Evolutionary conservation across 92 coral and sea anemone species (phyloP), one percentile per base, ranked within the genome.

Genomic region (Epizoanthus scotinus): DNA sequence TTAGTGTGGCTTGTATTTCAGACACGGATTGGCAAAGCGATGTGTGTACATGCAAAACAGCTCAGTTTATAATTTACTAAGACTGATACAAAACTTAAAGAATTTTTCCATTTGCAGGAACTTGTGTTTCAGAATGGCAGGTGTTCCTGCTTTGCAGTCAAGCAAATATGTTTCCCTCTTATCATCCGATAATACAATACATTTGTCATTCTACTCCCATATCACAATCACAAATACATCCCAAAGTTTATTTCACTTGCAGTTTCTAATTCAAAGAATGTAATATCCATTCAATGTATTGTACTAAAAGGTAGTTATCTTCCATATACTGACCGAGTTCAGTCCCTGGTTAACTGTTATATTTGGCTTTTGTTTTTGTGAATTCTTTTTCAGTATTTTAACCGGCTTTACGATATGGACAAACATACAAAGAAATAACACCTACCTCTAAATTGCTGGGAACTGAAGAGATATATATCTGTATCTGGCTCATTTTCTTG

Each of bases 401-500:
- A 24, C 8, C 19, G 40, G 3, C 40, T 27, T 71, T 47, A 24
- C 27, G 34, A 25, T 28, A 18, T 52, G 28, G 27, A 50, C 20
- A 49, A 47, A 6, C 9, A 42, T 2, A 1, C 18, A 26, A 21
- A 70, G 27, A 25, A 13, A 14, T 4, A 70, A 70, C 31, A 13
- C 78, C 52, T 44, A 71, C 78, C 61, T 52, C 27, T 12, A 53
- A 28, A 50, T 24, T 71, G 57, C 60, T 53, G 19, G 78, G 78
- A 71, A 71, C 44, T 27, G 78, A 71, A 29, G 78, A 71, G 25
- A 71, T 27, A 50, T 44, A 71, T 5, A 71, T 26, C 19, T 71
- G 78, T 26, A 49, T 40, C 28, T 71, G 78, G 26, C 55, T 69
- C 74, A 69, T 69, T 69, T 69, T 22, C 13, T 17, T 3, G 8